phyloP scores from a whole-genome alignment of 2,113 vertebrate species.

The Prinia subflava region DNA sequence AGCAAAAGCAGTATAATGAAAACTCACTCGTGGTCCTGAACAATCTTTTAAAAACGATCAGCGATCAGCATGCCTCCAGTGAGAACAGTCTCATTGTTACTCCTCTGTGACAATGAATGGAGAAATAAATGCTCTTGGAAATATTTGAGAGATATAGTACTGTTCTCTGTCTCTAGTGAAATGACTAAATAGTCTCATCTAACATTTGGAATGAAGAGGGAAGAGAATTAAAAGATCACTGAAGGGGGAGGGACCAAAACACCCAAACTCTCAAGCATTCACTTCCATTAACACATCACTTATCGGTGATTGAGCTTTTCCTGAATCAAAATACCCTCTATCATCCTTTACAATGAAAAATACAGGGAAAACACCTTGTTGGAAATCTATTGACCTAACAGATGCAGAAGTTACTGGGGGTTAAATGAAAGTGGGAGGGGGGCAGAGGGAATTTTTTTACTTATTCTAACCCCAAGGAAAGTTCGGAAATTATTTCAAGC shows the following conservation, averaged over 20 bases:
- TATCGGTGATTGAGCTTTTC: not conserved
- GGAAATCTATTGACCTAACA: not conserved
- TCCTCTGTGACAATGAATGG: not conserved
- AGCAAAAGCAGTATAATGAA: not conserved
- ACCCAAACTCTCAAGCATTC: not conserved
- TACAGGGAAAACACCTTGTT: not conserved
- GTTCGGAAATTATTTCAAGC: not conserved
- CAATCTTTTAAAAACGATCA: not conserved
- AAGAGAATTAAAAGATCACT: not conserved
- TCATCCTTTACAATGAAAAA: not conserved
- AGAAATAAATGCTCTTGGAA: not conserved
- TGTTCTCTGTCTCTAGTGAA: not conserved
- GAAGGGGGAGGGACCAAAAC: not conserved
- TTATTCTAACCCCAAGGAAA: not conserved
- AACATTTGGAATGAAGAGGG: not conserved
- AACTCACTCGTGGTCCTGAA: not conserved
- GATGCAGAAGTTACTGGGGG: not conserved
- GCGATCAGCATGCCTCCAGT: fast-evolving
- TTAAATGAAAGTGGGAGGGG: fast-evolving
- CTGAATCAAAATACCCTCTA: not conserved
- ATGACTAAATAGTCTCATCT: not conserved
- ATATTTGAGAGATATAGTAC: not conserved
- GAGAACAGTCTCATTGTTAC: not conserved
- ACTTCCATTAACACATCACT: not conserved
- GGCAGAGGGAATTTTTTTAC: not conserved